phyloP scores from a whole-genome alignment of 2,888 invertebrate species.

The Eupeodes latifasciatus region DNA sequence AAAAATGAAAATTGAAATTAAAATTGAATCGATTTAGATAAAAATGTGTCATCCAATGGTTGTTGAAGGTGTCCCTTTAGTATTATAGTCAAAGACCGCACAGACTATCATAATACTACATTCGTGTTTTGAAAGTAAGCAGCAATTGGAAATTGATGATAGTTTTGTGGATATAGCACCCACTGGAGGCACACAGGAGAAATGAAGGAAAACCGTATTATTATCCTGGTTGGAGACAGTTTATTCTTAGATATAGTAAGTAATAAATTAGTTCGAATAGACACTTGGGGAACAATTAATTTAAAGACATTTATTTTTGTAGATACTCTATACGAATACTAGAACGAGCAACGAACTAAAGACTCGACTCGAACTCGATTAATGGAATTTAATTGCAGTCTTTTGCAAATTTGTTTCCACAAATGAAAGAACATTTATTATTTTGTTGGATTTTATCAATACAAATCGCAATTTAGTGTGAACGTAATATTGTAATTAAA shows the following conservation, averaged over 20 bases:
- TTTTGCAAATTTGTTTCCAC: constrained; percentile 4
- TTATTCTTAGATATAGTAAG: constrained; percentile 30
- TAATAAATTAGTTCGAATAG: constrained; percentile 41
- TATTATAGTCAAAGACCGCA: neutral
- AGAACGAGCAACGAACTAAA: neutral
- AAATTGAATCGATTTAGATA: constrained; percentile 56
- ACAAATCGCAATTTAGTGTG: neutral
- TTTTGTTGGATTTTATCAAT: neutral
- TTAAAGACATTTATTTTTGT: constrained; percentile 7
- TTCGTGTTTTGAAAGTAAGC: constrained; percentile 6
- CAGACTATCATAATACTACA: neutral
- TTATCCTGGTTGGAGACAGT: constrained; percentile 30
- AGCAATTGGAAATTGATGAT: constrained; percentile 21
- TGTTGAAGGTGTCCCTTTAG: neutral
- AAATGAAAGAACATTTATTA: constrained; percentile 5
- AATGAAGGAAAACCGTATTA: neutral
- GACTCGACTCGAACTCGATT: constrained; percentile 2
- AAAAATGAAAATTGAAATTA: constrained; percentile 46
- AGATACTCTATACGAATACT: neutral
- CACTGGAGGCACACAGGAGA: neutral
- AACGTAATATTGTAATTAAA: constrained; percentile 8
- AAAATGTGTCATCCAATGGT: constrained; percentile 36
- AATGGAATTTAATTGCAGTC: constrained; percentile 33
- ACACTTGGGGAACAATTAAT: constrained; percentile 39
- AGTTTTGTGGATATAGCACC: constrained; percentile 13